These are phyloP conservation scores for Ethmia dodecea DNA, from an alignment of 2,888 invertebrate genomes.

Conservation along the genomic window DNA sequence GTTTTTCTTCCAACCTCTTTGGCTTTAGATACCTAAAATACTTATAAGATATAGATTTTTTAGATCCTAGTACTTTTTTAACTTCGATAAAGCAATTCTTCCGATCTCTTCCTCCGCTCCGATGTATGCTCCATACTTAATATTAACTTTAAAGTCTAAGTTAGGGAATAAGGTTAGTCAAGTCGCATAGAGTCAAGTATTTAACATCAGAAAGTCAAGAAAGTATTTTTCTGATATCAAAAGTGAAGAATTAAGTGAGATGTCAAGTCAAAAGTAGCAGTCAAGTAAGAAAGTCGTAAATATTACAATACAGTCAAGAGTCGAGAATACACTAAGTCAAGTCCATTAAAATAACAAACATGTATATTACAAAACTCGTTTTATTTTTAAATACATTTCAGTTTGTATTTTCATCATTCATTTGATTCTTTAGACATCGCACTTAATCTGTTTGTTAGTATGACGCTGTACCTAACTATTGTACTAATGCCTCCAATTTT, in stretches of 20 bases:
- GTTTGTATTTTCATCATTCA: slow-evolving; percentile 30
- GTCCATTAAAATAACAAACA: slow-evolving; percentile 31
- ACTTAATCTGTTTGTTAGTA: slow-evolving; percentile 55
- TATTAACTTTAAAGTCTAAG: background rate
- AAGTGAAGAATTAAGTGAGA: slow-evolving; percentile 56
- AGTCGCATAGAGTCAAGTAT: no score
- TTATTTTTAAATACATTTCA: slow-evolving; percentile 46
- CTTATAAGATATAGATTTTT: no score
- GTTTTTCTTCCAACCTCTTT: no score
- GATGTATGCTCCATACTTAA: no score
- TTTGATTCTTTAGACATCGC: slow-evolving; percentile 57
- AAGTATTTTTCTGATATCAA: no score
- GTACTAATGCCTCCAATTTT: slow-evolving; percentile 10
- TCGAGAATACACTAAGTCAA: slow-evolving; percentile 18
- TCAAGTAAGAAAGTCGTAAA: slow-evolving; percentile 24
- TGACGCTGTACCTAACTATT: slow-evolving; percentile 16
- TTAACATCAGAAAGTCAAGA: no score
- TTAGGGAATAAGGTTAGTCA: slow-evolving; percentile 28
- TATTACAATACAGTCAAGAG: slow-evolving; percentile 21
- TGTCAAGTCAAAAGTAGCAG: slow-evolving; percentile 44
- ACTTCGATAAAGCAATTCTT: no score
- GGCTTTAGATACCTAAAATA: no score
- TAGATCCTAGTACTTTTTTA: no score
- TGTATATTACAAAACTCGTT: slow-evolving; percentile 45
- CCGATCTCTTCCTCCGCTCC: no score